phyloP scores from a whole-genome alignment of 2,888 invertebrate species.

The Ochlodes sylvanus region DNA sequence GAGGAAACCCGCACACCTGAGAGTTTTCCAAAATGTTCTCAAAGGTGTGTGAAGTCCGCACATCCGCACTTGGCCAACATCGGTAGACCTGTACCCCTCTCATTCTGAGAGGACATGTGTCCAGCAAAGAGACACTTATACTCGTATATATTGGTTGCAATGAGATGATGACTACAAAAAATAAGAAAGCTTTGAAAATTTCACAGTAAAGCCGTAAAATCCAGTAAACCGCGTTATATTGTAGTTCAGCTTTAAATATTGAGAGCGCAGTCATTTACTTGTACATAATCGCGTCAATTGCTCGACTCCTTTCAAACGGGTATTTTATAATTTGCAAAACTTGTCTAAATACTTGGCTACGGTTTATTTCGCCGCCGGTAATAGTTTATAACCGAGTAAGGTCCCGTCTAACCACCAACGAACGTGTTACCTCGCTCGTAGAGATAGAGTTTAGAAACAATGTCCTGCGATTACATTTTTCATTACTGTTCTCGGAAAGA shows the following conservation, averaged over 20 bases:
- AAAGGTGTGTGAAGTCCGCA: too few species aligned
- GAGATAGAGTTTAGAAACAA: not conserved
- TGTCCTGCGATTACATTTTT: not conserved
- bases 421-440: not conserved
- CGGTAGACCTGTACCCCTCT: too few species aligned
- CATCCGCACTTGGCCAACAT: too few species aligned
- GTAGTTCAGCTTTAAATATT: conserved; percentile 7
- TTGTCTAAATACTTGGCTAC: conserved; percentile 44
- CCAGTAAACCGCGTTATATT: not conserved
- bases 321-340: conserved; percentile 43
- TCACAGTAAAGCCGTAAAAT: not conserved
- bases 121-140: too few species aligned
- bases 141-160: too few species aligned
- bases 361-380: conserved; percentile 44
- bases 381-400: conserved; percentile 41
- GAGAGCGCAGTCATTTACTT: conserved; percentile 23
- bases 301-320: conserved; percentile 39
- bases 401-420: not conserved
- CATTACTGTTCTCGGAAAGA: too few species aligned
- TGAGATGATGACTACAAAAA: not conserved
- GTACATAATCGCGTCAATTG: conserved; percentile 38
- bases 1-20: too few species aligned
- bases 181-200: not conserved
- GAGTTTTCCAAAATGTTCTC: too few species aligned
- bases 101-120: too few species aligned